phyloP scores from a whole-genome alignment of 2,113 vertebrate species.

The Perognathus longimembris region DNA sequence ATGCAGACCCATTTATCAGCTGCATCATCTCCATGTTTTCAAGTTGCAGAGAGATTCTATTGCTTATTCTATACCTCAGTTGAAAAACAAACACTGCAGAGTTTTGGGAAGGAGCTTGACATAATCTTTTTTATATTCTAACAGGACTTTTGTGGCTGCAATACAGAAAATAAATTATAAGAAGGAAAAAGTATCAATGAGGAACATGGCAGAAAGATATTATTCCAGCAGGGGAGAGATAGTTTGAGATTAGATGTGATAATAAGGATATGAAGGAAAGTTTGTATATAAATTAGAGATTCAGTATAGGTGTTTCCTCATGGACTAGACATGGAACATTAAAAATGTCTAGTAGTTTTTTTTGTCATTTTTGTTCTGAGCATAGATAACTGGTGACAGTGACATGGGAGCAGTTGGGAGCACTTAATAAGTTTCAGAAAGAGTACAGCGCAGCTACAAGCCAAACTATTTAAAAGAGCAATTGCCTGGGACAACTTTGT shows the following conservation, averaged over 20 bases:
- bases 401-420: not conserved
- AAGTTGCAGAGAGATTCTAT: not conserved
- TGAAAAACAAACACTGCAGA: not conserved
- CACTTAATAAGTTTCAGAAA: not conserved
- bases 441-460: not conserved
- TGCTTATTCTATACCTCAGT: not conserved
- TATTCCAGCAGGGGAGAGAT: not conserved
- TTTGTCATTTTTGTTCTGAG: not conserved
- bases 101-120: not conserved
- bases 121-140: not conserved
- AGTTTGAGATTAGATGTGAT: not conserved
- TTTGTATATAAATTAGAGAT: not conserved
- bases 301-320: not conserved
- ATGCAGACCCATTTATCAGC: too few relatives aligned
- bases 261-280: not conserved
- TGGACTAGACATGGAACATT: not conserved
- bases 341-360: not conserved
- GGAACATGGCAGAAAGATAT: not conserved
- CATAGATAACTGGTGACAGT: not conserved
- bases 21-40: not conserved
- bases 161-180: not conserved
- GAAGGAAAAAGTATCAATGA: not conserved
- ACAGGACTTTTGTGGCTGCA: not conserved
- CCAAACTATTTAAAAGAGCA: slow-evolving; percentile 73
- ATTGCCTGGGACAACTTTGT: slow-evolving; percentile 60